These are phyloP conservation scores for Leucophenga montana DNA, from an alignment of 2,888 invertebrate species.

Conservation along the genomic window DNA sequence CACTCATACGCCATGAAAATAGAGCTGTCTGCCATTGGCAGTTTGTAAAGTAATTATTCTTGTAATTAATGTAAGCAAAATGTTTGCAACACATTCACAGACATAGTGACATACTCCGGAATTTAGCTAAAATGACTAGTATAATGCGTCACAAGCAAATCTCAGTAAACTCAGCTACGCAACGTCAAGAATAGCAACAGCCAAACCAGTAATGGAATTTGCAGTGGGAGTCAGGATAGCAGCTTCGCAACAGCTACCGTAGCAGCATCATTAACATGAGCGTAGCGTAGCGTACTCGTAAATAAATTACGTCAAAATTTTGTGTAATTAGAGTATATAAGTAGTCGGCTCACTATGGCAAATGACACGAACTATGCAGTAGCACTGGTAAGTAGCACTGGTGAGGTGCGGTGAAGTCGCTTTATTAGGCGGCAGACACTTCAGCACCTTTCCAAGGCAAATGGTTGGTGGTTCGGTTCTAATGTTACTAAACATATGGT, in stretches of 20 bases:
- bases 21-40: neutral
- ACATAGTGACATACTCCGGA: too few relatives aligned
- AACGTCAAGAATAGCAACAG: too few relatives aligned
- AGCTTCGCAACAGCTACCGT: neutral
- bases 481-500: too few relatives aligned
- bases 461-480: too few relatives aligned
- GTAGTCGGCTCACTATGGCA: slow-evolving; percentile 16
- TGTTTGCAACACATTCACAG: neutral
- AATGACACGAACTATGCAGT: too few relatives aligned
- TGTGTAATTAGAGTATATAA: slow-evolving; percentile 58
- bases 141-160: slow-evolving; percentile 8
- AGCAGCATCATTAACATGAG: slow-evolving; percentile 18
- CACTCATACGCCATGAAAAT: neutral
- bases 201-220: too few relatives aligned
- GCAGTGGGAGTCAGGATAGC: too few relatives aligned
- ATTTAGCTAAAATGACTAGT: too few relatives aligned
- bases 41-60: slow-evolving; percentile 3
- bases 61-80: slow-evolving; percentile 14
- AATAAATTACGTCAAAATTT: slow-evolving; percentile 62
- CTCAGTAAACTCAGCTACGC: neutral
- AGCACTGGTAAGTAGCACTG: too few relatives aligned
- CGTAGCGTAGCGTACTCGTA: slow-evolving; percentile 6
- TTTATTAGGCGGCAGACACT: too few relatives aligned
- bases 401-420: too few relatives aligned
- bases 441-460: too few relatives aligned